Evolutionary conservation across 2,113 vertebrate genomes (phyloP).

Genomic region (Petrocephalus zakoni): DNA sequence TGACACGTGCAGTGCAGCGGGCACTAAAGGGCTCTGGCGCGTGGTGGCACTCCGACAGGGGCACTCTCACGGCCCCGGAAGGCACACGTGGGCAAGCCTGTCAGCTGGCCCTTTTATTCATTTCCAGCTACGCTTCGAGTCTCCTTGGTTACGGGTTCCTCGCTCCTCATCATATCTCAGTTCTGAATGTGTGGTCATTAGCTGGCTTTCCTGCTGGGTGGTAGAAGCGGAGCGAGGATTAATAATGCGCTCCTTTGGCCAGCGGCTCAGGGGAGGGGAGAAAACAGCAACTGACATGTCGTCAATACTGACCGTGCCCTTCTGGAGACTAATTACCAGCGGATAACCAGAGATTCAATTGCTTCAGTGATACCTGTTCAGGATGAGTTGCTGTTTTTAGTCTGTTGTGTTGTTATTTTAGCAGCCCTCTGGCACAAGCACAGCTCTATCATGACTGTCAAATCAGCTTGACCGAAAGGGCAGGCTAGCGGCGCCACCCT

Average conservation of each 20-base stretch:
- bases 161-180: conserved; percentile 17
- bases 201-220: conserved; percentile 15
- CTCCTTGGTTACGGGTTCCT: conserved; percentile 6
- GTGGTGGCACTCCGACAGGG: background rate
- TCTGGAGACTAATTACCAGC: conserved; percentile 11
- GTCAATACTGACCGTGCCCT: conserved; percentile 1
- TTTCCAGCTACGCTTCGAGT: conserved; percentile 34
- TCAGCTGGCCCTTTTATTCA: conserved; percentile 29
- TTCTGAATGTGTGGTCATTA: conserved; percentile 20
- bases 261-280: background rate
- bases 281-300: background rate
- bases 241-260: background rate
- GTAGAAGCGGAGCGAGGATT: conserved; percentile 23
- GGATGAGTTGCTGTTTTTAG: background rate
- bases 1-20: background rate
- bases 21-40: background rate
- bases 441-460: background rate
- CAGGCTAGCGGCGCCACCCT: background rate
- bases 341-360: background rate
- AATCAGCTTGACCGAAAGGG: background rate
- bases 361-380: background rate
- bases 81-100: background rate
- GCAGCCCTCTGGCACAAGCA: background rate
- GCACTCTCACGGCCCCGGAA: background rate
- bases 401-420: background rate